Conservation (phyloP, 2,113 vertebrate genomes). For the Theristicus caerulescens region DNA sequence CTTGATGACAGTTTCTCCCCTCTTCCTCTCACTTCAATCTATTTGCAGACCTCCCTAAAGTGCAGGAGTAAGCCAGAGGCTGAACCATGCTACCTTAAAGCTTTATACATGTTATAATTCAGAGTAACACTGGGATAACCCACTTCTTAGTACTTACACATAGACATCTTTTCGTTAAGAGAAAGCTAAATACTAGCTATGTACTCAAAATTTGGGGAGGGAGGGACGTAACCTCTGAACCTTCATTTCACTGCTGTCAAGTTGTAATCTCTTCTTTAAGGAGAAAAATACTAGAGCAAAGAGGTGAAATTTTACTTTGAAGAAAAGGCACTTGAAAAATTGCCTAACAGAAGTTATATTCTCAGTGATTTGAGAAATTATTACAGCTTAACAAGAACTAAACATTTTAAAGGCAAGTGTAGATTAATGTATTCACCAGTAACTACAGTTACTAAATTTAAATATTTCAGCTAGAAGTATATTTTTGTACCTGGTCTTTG, state of each 20-base stretch:
- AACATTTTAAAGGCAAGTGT: not conserved
- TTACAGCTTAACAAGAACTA: not conserved
- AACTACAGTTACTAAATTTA: not conserved
- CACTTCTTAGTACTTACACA: not conserved
- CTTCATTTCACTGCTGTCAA: not conserved
- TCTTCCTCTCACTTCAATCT: not conserved
- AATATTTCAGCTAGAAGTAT: not conserved
- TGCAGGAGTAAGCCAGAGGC: not conserved
- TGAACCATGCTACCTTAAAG: not conserved
- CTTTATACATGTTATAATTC: not conserved
- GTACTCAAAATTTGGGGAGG: not conserved
- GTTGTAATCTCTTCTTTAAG: not conserved
- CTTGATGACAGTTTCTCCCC: not conserved
- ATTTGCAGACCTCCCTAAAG: not conserved
- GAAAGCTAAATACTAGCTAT: not conserved
- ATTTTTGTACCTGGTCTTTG: not conserved
- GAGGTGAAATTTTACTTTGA: not conserved
- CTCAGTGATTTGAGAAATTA: not conserved
- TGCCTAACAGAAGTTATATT: not conserved
- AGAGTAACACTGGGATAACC: not conserved
- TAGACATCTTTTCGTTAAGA: not conserved
- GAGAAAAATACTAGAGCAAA: not conserved
- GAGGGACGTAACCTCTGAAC: not conserved
- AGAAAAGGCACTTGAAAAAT: not conserved
- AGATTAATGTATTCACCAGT: not conserved